phyloP scores from a whole-genome alignment of 2,797 vertebrate species.

The Neostethus bicornis region DNA sequence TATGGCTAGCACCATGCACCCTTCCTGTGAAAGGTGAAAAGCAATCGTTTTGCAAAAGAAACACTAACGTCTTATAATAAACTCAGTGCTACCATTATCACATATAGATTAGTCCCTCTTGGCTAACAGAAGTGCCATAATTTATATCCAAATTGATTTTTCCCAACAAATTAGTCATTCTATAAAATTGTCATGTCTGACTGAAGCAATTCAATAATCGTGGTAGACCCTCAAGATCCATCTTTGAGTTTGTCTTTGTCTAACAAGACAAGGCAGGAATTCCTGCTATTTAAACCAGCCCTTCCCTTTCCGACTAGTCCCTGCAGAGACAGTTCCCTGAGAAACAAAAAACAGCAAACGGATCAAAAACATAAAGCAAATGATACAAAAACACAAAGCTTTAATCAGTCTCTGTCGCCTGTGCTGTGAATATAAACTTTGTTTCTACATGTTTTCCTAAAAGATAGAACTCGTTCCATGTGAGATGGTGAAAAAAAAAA shows the following conservation, averaged over 20 bases:
- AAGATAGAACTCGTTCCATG: not conserved
- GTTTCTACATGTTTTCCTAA: constrained; percentile 1
- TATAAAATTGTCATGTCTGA: constrained; percentile 4
- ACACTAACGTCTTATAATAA: too few relatives aligned
- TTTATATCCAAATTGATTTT: not conserved
- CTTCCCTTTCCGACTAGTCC: constrained; percentile 63
- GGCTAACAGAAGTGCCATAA: not conserved
- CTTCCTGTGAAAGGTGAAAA: too few relatives aligned
- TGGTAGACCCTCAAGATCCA: not conserved
- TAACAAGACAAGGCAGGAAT: constrained; percentile 67
- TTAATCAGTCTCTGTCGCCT: not conserved
- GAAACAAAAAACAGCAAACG: not conserved
- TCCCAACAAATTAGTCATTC: not conserved
- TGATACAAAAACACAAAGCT: not conserved
- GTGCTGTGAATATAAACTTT: not conserved
- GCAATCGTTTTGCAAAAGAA: too few relatives aligned
- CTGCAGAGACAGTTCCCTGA: constrained; percentile 17
- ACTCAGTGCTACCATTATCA: not conserved
- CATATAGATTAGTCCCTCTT: not conserved
- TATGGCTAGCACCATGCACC: too few relatives aligned
- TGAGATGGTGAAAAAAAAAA: constrained; percentile 10
- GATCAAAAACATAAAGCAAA: constrained; percentile 5
- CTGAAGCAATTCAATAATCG: constrained; percentile 14
- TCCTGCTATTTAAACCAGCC: constrained; percentile 73
- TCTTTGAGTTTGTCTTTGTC: constrained; percentile 5